A percentile compares a stretch with the other conserved stretches of the same genome.
Conservation (phyloP, 2,113 vertebrate species). For the Abramis brama region DNA sequence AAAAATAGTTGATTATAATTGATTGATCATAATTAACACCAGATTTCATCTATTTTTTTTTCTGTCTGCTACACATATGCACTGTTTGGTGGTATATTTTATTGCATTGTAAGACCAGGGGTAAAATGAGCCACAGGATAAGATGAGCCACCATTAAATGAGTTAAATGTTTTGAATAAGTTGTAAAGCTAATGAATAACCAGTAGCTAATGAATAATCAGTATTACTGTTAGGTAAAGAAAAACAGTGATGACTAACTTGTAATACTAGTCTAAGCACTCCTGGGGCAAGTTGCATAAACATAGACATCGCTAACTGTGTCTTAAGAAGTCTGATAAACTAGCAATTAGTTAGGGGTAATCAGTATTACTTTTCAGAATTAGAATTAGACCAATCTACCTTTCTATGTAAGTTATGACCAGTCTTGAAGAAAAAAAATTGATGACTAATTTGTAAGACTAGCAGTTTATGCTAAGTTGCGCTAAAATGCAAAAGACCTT, state of each 20-base stretch:
- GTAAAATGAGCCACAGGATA: background rate
- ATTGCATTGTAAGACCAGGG: background rate
- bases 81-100: background rate
- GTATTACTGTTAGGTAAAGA: too few relatives aligned
- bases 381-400: too few relatives aligned
- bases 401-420: background rate
- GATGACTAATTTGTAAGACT: too few relatives aligned
- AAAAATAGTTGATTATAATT: background rate
- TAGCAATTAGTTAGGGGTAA: too few relatives aligned
- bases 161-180: background rate
- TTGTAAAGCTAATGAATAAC: background rate
- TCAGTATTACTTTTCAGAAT: too few relatives aligned
- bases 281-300: too few relatives aligned
- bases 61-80: background rate
- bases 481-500: background rate
- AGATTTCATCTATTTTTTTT: background rate
- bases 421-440: background rate
- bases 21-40: background rate
- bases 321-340: too few relatives aligned
- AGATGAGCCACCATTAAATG: background rate
- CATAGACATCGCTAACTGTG: too few relatives aligned
- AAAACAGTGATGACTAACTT: too few relatives aligned
- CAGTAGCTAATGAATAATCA: background rate
- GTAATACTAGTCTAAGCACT: too few relatives aligned
- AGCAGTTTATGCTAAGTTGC: background rate